Evolutionary conservation across 2,113 vertebrate genomes (phyloP).

Genomic region (Thamnaconus septentrionalis): DNA sequence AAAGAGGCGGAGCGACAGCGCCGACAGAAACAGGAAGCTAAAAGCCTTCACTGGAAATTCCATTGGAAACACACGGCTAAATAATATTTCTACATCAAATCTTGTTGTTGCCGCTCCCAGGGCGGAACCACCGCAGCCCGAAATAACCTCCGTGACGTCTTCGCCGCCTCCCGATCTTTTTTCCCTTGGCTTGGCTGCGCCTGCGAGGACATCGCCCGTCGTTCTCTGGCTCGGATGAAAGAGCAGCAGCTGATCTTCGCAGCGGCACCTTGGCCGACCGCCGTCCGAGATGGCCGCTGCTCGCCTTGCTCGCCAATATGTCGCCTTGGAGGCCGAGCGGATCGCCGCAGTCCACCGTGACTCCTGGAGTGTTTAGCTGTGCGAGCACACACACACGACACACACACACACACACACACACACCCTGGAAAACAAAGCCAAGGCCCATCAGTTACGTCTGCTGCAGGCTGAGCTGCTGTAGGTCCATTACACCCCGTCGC

Average conservation of each 20-base stretch:
- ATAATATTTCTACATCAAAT: not conserved
- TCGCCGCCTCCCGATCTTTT: slow-evolving; percentile 49
- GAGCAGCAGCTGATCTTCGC: slow-evolving; percentile 56
- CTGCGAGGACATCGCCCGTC: slow-evolving; percentile 46
- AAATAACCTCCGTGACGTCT: slow-evolving; percentile 63
- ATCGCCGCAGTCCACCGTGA: slow-evolving; percentile 5
- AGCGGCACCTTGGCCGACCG: slow-evolving; percentile 49
- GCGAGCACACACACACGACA: not conserved
- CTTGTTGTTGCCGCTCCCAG: slow-evolving; percentile 11
- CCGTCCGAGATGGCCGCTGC: slow-evolving; percentile 62
- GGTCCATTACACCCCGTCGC: too few relatives aligned
- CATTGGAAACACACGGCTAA: not conserved
- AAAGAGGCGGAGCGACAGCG: too few relatives aligned
- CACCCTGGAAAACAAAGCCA: slow-evolving; percentile 26
- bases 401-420: not conserved
- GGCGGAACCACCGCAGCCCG: slow-evolving; percentile 49
- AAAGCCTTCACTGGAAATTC: too few relatives aligned
- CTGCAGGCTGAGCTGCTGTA: slow-evolving; percentile 1
- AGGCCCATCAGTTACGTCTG: slow-evolving; percentile 27
- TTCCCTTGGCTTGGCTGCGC: slow-evolving; percentile 37
- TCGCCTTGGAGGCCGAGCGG: slow-evolving; percentile 34
- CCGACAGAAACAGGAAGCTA: too few relatives aligned
- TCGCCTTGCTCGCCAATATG: slow-evolving; percentile 35
- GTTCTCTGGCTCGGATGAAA: slow-evolving; percentile 52
- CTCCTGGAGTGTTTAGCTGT: slow-evolving; percentile 4